phyloP scores from a whole-genome alignment of 2,797 vertebrate species.

The Anguilla obscura region DNA sequence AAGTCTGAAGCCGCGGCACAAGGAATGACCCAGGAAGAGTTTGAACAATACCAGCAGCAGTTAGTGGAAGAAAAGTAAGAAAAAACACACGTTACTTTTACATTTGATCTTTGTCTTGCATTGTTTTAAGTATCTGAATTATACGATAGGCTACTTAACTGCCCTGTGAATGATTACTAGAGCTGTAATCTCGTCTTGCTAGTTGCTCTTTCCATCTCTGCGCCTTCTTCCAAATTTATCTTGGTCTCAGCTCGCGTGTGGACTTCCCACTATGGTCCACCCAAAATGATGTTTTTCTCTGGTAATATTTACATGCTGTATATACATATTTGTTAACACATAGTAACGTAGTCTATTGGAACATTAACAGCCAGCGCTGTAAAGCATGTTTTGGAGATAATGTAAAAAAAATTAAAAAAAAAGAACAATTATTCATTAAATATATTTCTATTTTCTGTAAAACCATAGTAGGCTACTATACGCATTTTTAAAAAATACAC shows the following conservation, averaged over 20 bases:
- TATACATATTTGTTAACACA: neutral
- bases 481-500: neutral
- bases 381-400: neutral
- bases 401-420: neutral
- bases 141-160: neutral
- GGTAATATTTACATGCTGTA: neutral
- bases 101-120: neutral
- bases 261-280: neutral
- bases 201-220: neutral
- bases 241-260: neutral
- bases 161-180: neutral
- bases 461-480: neutral
- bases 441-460: neutral
- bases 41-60: slow-evolving; percentile 94
- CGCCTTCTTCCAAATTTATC: neutral
- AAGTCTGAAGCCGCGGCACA: slow-evolving; percentile 85
- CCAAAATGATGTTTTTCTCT: neutral
- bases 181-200: neutral
- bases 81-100: neutral
- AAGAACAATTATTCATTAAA: neutral
- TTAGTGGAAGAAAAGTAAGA: slow-evolving; percentile 96
- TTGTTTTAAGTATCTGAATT: neutral
- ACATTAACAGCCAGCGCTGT: neutral
- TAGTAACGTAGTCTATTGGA: neutral
- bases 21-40: slow-evolving; percentile 95